Evolutionary conservation across 92 coral and sea anemone genomes (phyloP).

Genomic region (Bergia sp.): DNA sequence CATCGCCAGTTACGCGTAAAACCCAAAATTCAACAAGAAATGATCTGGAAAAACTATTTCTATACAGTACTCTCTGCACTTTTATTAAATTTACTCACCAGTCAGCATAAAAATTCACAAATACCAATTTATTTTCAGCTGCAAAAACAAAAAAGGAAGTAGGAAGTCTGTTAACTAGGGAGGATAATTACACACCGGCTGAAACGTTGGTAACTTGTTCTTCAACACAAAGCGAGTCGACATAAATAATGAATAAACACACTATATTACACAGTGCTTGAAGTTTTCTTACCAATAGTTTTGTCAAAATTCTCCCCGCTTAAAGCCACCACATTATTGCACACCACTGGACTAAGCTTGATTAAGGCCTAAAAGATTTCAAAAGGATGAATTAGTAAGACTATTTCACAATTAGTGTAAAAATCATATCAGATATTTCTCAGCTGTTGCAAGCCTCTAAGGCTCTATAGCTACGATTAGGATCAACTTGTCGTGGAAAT

Average conservation of each 20-base stretch:
- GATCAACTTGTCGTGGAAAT: not conserved
- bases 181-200: not conserved
- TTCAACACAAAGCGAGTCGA: conserved; percentile 33
- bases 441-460: conserved; percentile 29
- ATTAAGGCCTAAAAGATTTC: conserved; percentile 64
- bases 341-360: conserved; percentile 47
- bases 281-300: conserved; percentile 66
- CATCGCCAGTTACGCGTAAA: not conserved
- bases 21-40: not conserved
- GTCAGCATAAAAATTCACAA: conserved; percentile 97
- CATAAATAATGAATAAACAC: conserved; percentile 46
- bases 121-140: conserved; percentile 84
- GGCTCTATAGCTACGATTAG: conserved; percentile 26
- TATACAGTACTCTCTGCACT: not conserved
- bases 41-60: not conserved
- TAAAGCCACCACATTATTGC: conserved; percentile 72
- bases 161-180: not conserved
- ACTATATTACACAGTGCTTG: not conserved
- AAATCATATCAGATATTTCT: conserved; percentile 1
- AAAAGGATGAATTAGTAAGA: not conserved
- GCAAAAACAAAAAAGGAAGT: conserved; percentile 39
- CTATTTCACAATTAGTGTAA: not conserved
- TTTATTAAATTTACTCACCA: conserved; percentile 68
- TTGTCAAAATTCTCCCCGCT: conserved; percentile 72
- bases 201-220: not conserved